Percentiles rank a stretch among this genome's conserved stretches.
These are phyloP conservation scores for Trichogramma evanescens DNA, from an alignment of 2,888 invertebrate genomes.

Conservation along the genomic window DNA sequence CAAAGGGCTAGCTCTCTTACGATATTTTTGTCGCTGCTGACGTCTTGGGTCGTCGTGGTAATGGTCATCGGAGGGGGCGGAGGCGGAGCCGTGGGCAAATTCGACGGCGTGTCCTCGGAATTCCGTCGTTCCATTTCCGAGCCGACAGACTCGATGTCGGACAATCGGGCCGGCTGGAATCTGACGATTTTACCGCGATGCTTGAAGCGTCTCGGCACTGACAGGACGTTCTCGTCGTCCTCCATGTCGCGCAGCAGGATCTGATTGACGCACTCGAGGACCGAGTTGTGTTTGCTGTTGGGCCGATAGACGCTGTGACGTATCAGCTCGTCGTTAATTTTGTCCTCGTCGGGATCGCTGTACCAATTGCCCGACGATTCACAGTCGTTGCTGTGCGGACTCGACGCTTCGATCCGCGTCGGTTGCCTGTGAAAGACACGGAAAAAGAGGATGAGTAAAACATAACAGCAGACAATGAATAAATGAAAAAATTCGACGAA, in stretches of 20 bases:
- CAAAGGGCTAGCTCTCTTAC: not conserved
- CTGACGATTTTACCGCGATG: conserved; percentile 43
- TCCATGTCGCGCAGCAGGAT: conserved; percentile 69
- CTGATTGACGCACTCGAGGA: conserved; percentile 79
- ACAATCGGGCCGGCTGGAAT: conserved; percentile 42
- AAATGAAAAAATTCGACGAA: not conserved
- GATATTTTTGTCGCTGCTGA: not conserved
- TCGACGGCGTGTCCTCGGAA: conserved; percentile 36
- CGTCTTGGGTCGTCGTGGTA: not conserved
- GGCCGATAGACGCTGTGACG: conserved; percentile 41
- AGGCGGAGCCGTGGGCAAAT: conserved; percentile 18
- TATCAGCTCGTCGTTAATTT: conserved; percentile 53
- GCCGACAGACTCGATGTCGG: conserved; percentile 45
- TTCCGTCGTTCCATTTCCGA: conserved; percentile 45
- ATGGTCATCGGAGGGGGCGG: conserved; percentile 10
- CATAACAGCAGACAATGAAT: not conserved
- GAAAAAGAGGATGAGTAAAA: not conserved
- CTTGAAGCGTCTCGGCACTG: conserved; percentile 43
- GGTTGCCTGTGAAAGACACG: not conserved
- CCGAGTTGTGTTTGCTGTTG: conserved; percentile 73
- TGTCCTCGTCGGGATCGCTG: conserved; percentile 71
- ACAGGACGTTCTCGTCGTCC: conserved; percentile 44
- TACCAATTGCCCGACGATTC: conserved; percentile 72
- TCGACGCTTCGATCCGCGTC: not conserved
- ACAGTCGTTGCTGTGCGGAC: conserved; percentile 26